Percentiles rank a stretch among this genome's conserved stretches.
These are phyloP conservation scores for Mesoclemmys tuberculata DNA, from an alignment of 2,113 vertebrate species.

Conservation along the genomic window DNA sequence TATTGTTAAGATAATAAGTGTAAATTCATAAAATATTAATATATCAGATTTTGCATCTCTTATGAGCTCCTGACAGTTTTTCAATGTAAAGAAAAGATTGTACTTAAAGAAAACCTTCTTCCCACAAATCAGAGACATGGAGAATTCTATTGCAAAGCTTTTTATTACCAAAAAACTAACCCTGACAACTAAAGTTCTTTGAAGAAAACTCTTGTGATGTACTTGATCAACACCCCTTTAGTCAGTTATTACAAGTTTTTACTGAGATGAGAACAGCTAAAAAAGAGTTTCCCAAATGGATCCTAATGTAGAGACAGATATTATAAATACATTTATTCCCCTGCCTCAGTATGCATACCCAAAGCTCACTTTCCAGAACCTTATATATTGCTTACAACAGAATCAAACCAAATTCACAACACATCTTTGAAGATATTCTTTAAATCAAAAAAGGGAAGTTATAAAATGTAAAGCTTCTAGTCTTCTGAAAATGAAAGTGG, in stretches of 20 bases:
- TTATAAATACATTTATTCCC: background rate
- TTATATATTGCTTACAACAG: background rate
- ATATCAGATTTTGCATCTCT: background rate
- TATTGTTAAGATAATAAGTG: background rate
- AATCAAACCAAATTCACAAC: background rate
- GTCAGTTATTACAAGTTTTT: background rate
- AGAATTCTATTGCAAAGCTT: background rate
- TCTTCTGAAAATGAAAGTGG: background rate
- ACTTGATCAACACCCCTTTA: rapidly evolving
- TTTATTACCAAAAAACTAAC: background rate
- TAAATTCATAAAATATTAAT: background rate
- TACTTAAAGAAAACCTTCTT: background rate
- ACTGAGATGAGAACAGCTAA: background rate
- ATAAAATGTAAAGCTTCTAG: background rate
- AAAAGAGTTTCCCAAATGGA: background rate
- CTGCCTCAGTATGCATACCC: background rate
- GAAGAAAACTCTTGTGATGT: background rate
- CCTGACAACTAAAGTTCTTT: background rate
- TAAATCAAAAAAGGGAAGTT: background rate
- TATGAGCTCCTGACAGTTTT: background rate
- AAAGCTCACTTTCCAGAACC: background rate
- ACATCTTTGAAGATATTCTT: background rate
- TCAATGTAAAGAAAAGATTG: background rate
- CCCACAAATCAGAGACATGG: background rate
- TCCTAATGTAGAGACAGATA: background rate